Base-by-base conservation (phyloP, 2,113 vertebrate genomes). In the Corythornis cristatus region DNA sequence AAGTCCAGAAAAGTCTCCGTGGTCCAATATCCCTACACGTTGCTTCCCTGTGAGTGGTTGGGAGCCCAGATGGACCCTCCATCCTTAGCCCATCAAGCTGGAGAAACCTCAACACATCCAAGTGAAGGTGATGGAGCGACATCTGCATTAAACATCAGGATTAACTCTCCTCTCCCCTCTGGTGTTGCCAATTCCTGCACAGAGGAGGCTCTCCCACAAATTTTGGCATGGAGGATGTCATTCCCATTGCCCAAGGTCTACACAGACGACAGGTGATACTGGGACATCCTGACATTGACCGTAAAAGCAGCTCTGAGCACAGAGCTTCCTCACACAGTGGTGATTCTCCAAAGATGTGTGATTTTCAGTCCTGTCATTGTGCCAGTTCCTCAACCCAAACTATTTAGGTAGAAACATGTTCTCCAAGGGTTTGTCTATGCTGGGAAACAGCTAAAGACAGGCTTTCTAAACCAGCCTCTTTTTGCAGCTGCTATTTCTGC, bases 401-500 rank as follows among this genome's bases (percentile, higher is more conserved):
- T 76, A 42, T 83, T 79, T 84, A 58, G 78, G 84, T 62, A 89
- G 87, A 82, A 61, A 62, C 33, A 37, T 22, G 15, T 45, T 65
- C 87, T 88, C 60, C 46, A 45, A 42, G 78, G 84, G 33, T 31
- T 53, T 45, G 20, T 54, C 76, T 88, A 15, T 54, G 56, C 9
- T 74, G 84, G 65, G 66, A 70, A 82, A 45, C 19, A 35, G 40
- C 58, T 35, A 25, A 78, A 78, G 74, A 60, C 70, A 75, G 66
- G 15, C 5, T 1, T 57, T 57, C 62, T 45, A 61, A 78, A 89
- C 2, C 26, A 31, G 42, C 13, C 79, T 90, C 79, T 89, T 95
- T 90, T 90, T 93, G 72, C 54, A 54, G 26, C 67, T 45, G 71
- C 86, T 96, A 90, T 95, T 96, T 93, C 92, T 94, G 83, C 76